Percentiles rank a stretch among this genome's conserved stretches.
phyloP scores from a whole-genome alignment of 2,113 vertebrate genomes.

The Paradisaea rubra region DNA sequence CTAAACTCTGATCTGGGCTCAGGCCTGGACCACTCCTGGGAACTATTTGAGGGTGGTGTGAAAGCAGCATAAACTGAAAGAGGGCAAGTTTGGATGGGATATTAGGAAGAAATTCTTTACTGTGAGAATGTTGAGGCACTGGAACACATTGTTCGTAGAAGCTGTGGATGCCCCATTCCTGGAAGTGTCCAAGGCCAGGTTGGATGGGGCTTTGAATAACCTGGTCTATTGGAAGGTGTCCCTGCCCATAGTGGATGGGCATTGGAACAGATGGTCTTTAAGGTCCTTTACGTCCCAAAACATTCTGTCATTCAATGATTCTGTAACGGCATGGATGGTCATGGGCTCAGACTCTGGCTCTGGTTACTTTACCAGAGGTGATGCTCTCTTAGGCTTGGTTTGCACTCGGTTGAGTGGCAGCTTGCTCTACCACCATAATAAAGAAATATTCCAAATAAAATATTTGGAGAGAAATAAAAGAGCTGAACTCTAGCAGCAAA shows the following conservation, averaged over 20 bases:
- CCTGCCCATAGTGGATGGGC: not conserved
- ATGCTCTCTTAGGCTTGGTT: not conserved
- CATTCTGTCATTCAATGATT: not conserved
- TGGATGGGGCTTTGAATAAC: not conserved
- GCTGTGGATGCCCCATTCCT: not conserved
- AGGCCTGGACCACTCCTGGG: not conserved
- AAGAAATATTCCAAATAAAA: not conserved
- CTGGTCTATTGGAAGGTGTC: not conserved
- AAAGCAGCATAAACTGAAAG: not conserved
- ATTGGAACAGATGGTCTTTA: not conserved
- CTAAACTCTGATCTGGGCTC: not conserved
- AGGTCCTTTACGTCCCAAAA: not conserved
- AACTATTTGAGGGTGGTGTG: not conserved
- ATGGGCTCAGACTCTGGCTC: not conserved
- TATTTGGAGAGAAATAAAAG: not conserved
- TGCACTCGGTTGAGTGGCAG: not conserved
- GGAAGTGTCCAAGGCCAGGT: not conserved
- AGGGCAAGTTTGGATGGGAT: not conserved
- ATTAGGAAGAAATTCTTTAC: not conserved
- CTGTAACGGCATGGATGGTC: not conserved
- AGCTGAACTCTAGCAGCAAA: not conserved
- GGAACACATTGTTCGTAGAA: not conserved
- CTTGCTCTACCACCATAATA: not conserved
- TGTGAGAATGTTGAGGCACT: not conserved
- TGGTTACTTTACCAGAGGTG: not conserved